These are phyloP conservation scores for Scaptodrosophila latifasciaeformis DNA, from an alignment of 2,888 invertebrate genomes.

Conservation along the genomic window DNA sequence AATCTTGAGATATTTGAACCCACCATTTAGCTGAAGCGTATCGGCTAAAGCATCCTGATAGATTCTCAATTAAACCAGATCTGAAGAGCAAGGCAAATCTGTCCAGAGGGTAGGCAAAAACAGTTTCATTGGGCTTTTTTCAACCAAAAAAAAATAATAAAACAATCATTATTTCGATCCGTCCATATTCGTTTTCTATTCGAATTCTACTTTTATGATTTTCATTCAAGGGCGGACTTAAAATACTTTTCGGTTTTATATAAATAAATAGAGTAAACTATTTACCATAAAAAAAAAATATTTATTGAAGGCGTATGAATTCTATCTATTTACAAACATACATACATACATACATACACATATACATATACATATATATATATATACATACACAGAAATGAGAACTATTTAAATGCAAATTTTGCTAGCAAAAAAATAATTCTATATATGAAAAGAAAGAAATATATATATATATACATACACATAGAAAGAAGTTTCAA, in stretches of 20 bases:
- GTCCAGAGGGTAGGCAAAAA: constrained; percentile 53
- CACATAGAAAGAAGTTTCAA: constrained; percentile 29
- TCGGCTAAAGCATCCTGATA: constrained; percentile 1
- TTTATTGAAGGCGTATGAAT: constrained; percentile 50
- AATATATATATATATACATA: constrained; percentile 60
- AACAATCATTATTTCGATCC: neutral
- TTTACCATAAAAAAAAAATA: constrained; percentile 25
- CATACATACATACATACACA: constrained; percentile 17
- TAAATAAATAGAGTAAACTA: constrained; percentile 7
- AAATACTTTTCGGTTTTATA: neutral
- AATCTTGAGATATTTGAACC: constrained; percentile 43
- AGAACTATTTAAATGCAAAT: constrained; percentile 15
- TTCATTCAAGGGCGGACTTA: neutral
- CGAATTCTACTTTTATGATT: neutral
- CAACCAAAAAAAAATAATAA: constrained; percentile 29
- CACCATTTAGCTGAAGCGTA: constrained; percentile 46
- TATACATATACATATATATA: constrained; percentile 16
- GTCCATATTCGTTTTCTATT: neutral
- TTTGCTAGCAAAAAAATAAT: neutral
- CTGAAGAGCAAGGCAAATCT: constrained; percentile 13
- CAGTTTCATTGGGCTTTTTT: too few species aligned
- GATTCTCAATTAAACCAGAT: constrained; percentile 8
- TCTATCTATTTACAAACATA: constrained; percentile 56
- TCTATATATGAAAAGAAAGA: constrained; percentile 19
- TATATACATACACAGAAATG: constrained; percentile 17